A percentile compares a stretch with the other conserved stretches of the same genome.
These are phyloP conservation scores for Melanotaenia trifasciata DNA, from an alignment of 2,797 vertebrate genomes.

Conservation along the genomic window DNA sequence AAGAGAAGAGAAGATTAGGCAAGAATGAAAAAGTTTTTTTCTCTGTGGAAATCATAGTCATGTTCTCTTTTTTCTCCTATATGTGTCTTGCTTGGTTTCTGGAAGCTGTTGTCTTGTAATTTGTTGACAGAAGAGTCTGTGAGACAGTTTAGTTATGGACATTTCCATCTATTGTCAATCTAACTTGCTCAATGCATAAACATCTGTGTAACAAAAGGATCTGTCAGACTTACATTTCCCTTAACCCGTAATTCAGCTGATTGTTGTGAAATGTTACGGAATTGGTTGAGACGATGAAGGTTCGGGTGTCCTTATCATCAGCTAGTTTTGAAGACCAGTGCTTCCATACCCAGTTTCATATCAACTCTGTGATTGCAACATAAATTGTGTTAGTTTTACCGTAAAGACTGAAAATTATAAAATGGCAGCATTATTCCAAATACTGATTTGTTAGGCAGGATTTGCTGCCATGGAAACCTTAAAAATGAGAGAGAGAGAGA, in stretches of 20 bases:
- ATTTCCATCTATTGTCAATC: background rate
- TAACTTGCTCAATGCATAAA: slow-evolving; percentile 2
- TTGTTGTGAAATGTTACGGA: background rate
- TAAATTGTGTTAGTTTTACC: background rate
- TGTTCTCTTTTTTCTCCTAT: slow-evolving; percentile 12
- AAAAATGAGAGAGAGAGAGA: background rate
- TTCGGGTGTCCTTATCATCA: background rate
- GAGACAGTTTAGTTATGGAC: background rate
- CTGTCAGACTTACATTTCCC: background rate
- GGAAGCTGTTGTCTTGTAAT: slow-evolving; percentile 21
- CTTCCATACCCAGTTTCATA: background rate
- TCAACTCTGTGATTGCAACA: background rate
- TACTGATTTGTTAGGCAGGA: background rate
- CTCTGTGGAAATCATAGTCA: slow-evolving; percentile 49
- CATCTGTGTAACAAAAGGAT: background rate
- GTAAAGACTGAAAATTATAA: background rate
- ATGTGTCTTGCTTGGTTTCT: slow-evolving; percentile 12
- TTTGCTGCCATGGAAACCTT: background rate
- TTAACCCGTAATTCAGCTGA: background rate
- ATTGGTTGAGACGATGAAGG: background rate
- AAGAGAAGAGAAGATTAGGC: slow-evolving; percentile 33
- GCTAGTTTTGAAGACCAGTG: background rate
- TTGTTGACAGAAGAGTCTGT: slow-evolving; percentile 6
- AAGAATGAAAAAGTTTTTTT: slow-evolving; percentile 48
- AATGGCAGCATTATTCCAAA: background rate